phyloP scores from a whole-genome alignment of 2,888 invertebrate species.

The Hydrotaea cyrtoneurina region DNA sequence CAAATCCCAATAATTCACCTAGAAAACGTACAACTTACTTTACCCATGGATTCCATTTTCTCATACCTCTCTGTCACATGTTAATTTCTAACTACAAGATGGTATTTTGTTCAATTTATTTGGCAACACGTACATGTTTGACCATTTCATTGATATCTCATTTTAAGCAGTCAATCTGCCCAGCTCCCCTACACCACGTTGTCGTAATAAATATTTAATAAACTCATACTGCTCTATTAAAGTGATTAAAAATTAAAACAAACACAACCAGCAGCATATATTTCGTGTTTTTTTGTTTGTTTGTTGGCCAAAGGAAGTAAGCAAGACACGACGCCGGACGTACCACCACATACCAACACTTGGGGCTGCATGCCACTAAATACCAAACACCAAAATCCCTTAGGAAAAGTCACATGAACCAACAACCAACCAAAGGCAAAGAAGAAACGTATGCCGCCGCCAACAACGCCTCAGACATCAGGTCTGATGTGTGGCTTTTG shows the following conservation, averaged over 20 bases:
- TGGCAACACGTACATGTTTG: not conserved
- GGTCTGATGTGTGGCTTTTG: not conserved
- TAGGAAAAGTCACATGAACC: constrained; percentile 44
- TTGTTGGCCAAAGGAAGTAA: constrained; percentile 9
- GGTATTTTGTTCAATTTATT: constrained; percentile 19
- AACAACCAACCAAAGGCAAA: too few relatives aligned
- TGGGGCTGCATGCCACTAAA: constrained; percentile 47
- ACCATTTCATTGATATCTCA: constrained; percentile 34
- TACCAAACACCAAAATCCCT: constrained; percentile 65
- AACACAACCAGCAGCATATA: not conserved
- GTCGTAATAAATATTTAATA: constrained; percentile 35
- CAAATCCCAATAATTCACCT: too few relatives aligned
- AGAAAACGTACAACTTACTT: too few relatives aligned
- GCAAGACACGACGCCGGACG: constrained; percentile 17
- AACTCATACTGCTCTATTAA: constrained; percentile 54
- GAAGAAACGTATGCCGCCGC: constrained; percentile 30
- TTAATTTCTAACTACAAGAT: not conserved
- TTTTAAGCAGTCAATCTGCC: not conserved
- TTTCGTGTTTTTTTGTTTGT: not conserved
- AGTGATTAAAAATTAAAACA: constrained; percentile 61
- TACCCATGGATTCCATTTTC: not conserved
- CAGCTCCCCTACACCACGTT: not conserved
- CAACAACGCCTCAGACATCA: not conserved
- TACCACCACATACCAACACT: constrained; percentile 54
- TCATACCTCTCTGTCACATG: not conserved